phyloP scores from a whole-genome alignment of 53 echinoderm and acorn worm genomes.

The Stichopus horrens region DNA sequence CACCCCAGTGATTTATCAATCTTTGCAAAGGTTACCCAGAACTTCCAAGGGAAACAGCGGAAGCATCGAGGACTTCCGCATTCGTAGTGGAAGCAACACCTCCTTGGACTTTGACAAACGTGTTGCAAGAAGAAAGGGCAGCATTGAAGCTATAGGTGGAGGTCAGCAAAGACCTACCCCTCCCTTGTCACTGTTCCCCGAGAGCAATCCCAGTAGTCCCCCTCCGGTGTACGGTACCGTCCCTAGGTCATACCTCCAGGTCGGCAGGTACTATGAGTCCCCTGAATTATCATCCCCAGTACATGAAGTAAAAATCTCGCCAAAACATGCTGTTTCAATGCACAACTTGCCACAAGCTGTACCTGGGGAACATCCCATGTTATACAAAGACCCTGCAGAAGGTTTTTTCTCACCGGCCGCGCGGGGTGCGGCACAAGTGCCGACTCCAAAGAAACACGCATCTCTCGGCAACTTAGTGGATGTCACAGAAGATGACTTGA shows the following conservation, averaged over 20 bases:
- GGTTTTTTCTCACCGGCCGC: slow-evolving; percentile 67
- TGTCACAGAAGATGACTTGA: slow-evolving; percentile 33
- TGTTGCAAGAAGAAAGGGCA: slow-evolving; percentile 4
- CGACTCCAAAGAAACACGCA: slow-evolving; percentile 90
- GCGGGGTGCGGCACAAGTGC: slow-evolving; percentile 67
- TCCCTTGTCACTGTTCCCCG: not conserved
- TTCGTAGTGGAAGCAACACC: slow-evolving; percentile 30
- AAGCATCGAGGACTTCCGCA: slow-evolving; percentile 31
- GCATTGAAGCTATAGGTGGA: not conserved
- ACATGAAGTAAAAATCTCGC: slow-evolving; percentile 39
- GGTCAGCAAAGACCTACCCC: slow-evolving; percentile 25
- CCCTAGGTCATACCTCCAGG: slow-evolving; percentile 21
- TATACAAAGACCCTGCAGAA: slow-evolving; percentile 54
- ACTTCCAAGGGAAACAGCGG: slow-evolving; percentile 8
- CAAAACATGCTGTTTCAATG: slow-evolving; percentile 86
- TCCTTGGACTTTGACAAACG: slow-evolving; percentile 22
- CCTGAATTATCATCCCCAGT: slow-evolving; percentile 69
- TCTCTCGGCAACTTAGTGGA: slow-evolving; percentile 78
- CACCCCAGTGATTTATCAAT: slow-evolving; percentile 26
- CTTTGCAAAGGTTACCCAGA: slow-evolving; percentile 39
- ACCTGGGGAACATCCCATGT: slow-evolving; percentile 42
- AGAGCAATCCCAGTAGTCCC: slow-evolving; percentile 42
- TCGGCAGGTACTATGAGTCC: slow-evolving; percentile 75
- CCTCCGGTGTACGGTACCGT: slow-evolving; percentile 63
- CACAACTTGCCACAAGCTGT: slow-evolving; percentile 74